Percentiles rank a stretch among this genome's conserved stretches.
Conservation (phyloP, 2,888 invertebrate genomes). For the Dicycla oo region DNA sequence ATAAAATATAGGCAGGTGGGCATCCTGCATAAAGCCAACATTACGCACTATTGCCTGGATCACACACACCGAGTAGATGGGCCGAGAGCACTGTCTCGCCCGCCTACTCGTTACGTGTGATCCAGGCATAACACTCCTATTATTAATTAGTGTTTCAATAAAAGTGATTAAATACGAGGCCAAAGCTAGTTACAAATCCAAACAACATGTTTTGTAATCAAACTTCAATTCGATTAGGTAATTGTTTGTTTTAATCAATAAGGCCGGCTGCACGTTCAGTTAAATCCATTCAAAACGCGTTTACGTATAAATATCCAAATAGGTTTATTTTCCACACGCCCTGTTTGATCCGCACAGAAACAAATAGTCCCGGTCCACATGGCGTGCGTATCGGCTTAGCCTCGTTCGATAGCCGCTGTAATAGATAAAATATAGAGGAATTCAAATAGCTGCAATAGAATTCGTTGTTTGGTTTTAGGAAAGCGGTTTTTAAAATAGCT, state of each 20-base stretch:
- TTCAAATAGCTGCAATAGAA: conserved; percentile 43
- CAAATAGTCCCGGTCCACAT: conserved; percentile 42
- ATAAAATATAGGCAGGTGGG: not conserved
- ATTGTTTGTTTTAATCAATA: conserved; percentile 55
- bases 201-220: conserved; percentile 38
- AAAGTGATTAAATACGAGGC: conserved; percentile 18
- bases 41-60: not conserved
- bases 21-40: not conserved
- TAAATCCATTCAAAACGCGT: conserved; percentile 44
- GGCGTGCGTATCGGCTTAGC: conserved; percentile 57
- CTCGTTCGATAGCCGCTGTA: conserved; percentile 51
- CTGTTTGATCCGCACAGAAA: conserved; percentile 47
- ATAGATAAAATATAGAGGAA: conserved; percentile 61
- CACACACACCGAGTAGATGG: too few species aligned
- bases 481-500: conserved; percentile 23
- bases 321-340: conserved; percentile 62
- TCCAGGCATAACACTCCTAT: too few species aligned
- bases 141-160: not conserved
- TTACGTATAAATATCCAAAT: conserved; percentile 61
- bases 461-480: conserved; percentile 30
- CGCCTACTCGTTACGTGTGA: too few species aligned
- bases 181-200: conserved; percentile 8
- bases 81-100: too few species aligned
- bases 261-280: conserved; percentile 21
- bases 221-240: conserved; percentile 43